These are phyloP conservation scores for Mesorhabditis belari DNA, from an alignment of 2,888 invertebrate species.

Conservation along the genomic window DNA sequence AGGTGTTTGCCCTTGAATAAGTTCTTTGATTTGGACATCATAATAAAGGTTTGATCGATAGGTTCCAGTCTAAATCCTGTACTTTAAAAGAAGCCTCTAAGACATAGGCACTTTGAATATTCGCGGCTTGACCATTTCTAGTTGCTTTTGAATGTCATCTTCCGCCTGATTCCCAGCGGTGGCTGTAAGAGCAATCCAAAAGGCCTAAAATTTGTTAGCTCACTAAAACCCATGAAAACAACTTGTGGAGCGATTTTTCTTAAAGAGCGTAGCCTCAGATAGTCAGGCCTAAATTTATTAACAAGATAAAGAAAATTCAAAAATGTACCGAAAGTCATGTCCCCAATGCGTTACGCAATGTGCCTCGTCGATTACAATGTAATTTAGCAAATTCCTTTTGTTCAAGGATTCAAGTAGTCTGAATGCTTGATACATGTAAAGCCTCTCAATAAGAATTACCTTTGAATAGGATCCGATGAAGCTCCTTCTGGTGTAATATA, in stretches of 20 bases:
- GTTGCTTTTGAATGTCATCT: conserved; percentile 72
- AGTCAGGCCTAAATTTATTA: too few species aligned
- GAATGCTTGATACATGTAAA: not conserved
- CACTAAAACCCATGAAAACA: not conserved
- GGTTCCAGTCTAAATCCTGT: conserved; percentile 64
- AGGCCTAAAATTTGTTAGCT: conserved; percentile 14
- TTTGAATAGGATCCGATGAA: conserved; percentile 62
- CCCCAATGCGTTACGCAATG: conserved; percentile 99
- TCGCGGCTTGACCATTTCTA: conserved; percentile 65
- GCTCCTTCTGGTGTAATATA: conserved; percentile 97
- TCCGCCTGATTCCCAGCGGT: conserved; percentile 77
- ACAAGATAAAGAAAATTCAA: too few species aligned
- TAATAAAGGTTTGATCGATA: conserved; percentile 89
- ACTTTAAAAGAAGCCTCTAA: too few species aligned
- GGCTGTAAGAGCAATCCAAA: conserved; percentile 74
- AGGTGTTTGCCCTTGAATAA: conserved; percentile 56
- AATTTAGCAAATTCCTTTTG: conserved; percentile 69
- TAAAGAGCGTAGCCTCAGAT: conserved; percentile 75
- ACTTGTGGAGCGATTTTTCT: conserved; percentile 65
- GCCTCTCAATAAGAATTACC: conserved; percentile 1
- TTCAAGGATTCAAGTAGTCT: conserved; percentile 9
- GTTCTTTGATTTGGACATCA: conserved; percentile 82
- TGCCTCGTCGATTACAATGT: conserved; percentile 91
- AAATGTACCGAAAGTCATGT: conserved; percentile 71
- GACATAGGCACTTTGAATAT: conserved; percentile 21